Base-by-base conservation (phyloP, 2,888 invertebrate species). In the Tholera decimalis region DNA sequence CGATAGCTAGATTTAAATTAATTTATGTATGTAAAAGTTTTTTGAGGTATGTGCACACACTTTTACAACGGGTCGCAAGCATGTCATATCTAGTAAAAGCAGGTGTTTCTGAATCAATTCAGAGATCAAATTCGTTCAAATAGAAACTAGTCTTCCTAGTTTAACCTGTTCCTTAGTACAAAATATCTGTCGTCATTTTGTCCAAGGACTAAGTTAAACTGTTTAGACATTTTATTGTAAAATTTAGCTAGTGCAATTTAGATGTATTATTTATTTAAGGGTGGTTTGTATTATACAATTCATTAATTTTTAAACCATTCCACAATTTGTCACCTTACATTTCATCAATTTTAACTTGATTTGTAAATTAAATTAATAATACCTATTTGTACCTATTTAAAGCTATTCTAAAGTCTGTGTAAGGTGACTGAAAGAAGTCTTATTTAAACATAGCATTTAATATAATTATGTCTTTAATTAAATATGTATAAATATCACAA, bases 191-290 rank as follows among this genome's bases (percentile, higher is more conserved):
- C 5, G 18, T 51, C 1, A 43, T 51, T 11, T 39, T 43, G 8
- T 9, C 4, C 22, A 39, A 41, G 30, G 53, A 18, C 30, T 47
- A 60, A 44, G 57, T 75, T 65, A 73, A 65, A 68, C 66, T 66
- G 75, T 47, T 61, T 22, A 70, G 56, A 73, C 30, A 49, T 58
- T 72, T 66, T 73, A 81, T 75, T 83, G 79, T 88, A 82, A 85
- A 86, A 86, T 85, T 80, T 92, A 92, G 92, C 80, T 93, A 93
- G 93, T 90, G 89, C 89, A 93, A 93, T 93, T 92, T 92, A 92
- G 91, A 73, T 83, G 79, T 89, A 87, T 87, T 88, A 90, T 89
- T 89, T 90, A 90, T 89, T 88, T 88, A 86, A 85, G 84, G 83
- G 86, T 88, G 89, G 86, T 89, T 88, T 89, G 86, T 89, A 86